These are phyloP conservation scores for Accipiter cooperii DNA, from an alignment of 2,113 vertebrate genomes.

Conservation along the genomic window DNA sequence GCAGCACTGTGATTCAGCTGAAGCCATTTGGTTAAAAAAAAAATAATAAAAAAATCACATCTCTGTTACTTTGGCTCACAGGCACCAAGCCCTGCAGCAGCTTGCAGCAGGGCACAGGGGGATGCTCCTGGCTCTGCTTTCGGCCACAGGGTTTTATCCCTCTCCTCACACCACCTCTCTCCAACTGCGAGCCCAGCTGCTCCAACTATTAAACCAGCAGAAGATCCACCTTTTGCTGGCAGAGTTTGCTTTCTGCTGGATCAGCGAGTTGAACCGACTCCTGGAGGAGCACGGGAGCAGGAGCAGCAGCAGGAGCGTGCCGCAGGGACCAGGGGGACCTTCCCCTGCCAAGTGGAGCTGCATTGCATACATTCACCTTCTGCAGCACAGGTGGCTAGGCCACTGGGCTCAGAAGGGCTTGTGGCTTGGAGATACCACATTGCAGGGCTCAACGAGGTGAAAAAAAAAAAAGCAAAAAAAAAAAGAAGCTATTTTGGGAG, in stretches of 20 bases:
- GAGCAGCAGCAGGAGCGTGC: neutral
- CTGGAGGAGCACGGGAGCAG: neutral
- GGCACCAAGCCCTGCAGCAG: neutral
- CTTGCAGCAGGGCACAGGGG: neutral
- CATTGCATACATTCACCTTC: no score
- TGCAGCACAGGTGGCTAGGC: neutral
- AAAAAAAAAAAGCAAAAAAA: no score
- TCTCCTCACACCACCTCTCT: neutral
- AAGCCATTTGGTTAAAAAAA: neutral
- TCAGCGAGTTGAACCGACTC: fast-evolving
- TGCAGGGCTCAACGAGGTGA: fast-evolving
- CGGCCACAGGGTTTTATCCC: fast-evolving
- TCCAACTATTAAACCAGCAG: neutral
- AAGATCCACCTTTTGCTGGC: neutral
- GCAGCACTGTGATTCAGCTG: neutral
- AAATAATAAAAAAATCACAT: neutral
- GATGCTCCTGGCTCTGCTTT: neutral
- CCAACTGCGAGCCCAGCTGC: no score
- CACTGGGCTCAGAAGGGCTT: neutral
- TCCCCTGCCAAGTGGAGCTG: neutral
- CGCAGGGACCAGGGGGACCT: neutral
- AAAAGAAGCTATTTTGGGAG: neutral
- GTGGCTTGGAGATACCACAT: neutral
- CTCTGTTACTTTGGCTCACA: neutral
- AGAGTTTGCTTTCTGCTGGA: neutral